Base-by-base conservation (phyloP, 1,140 invertebrate genomes). In the Drosophila micromelanica region DNA sequence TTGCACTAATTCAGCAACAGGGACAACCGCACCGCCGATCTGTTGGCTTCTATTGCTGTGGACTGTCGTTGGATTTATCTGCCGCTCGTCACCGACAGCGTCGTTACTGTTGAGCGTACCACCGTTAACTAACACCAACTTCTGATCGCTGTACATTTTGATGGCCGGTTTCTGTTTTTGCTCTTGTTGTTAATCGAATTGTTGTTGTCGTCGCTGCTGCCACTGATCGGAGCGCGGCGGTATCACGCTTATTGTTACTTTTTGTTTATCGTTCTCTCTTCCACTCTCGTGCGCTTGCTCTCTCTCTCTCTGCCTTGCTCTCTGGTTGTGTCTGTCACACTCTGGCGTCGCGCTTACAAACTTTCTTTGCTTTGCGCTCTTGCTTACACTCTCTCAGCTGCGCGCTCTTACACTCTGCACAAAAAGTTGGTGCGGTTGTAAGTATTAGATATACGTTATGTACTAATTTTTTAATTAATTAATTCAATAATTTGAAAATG, bases 101-200 rank as follows among this genome's bases (percentile, higher is more conserved):
- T 77, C 70, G 78, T 90, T 79, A 80, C 71, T 78, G 77, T 79
- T 79, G 78, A 87, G 74, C 86, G 90, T 73, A 79, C 82, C 73
- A 78, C 79, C 90, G 80, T 91, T 90, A 81, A 85, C 78, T 90
- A 85, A 91, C 63, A 65, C 65, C 55, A 70, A 63, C 61, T 55
- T 46, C 56, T 75, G 60, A 48, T 76, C 73, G 60, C 52, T 61
- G 60, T 78, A 78, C 80, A 85, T 85, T 60, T 73, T 82, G 76
- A 51, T 49, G 65, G 74, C 78, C 71, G 75, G 80, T 54, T 84
- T 35, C 32, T 35, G 32, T 35, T 35, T 7, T 35, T 65, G 62
- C 38, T 65, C 38, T 42, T 40, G 57, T 32, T 72, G 43, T 68
- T 51, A 12, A 49, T 67, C 35, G 9, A 17, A 15, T 17, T 59